phyloP scores from a whole-genome alignment of 2,797 vertebrate species.

The Enteromius radiatus region DNA sequence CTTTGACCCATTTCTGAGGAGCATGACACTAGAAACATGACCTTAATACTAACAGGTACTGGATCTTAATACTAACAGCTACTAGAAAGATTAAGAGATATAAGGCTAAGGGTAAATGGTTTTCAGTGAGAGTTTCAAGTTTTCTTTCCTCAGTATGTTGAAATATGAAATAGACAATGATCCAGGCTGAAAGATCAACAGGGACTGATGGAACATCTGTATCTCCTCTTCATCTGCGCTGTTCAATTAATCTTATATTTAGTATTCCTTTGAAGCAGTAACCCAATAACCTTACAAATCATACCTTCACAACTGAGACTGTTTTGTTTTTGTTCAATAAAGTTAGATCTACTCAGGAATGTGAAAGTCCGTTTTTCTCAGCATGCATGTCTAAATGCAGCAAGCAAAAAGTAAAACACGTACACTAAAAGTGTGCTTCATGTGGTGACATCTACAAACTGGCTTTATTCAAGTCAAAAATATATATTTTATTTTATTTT shows the following conservation, averaged over 20 bases:
- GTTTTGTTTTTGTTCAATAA: not conserved
- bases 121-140: constrained; percentile 42
- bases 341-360: not conserved
- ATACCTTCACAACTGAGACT: constrained; percentile 5
- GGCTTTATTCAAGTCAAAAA: not conserved
- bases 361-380: not conserved
- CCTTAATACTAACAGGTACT: not conserved
- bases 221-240: not conserved
- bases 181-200: constrained; percentile 34
- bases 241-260: constrained; percentile 24
- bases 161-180: constrained; percentile 52
- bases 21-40: not conserved
- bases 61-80: not conserved
- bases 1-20: not conserved
- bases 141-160: constrained; percentile 61
- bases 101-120: constrained; percentile 9
- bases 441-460: not conserved
- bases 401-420: not conserved
- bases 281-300: constrained; percentile 18
- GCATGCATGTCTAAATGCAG: not conserved
- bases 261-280: constrained; percentile 15
- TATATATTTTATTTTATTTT: too few species aligned
- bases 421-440: not conserved
- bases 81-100: constrained; percentile 29
- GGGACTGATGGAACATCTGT: not conserved